Evolutionary conservation across 1,140 invertebrate genomes (phyloP).

Genomic region (Pemphigus obesinymphae): DNA sequence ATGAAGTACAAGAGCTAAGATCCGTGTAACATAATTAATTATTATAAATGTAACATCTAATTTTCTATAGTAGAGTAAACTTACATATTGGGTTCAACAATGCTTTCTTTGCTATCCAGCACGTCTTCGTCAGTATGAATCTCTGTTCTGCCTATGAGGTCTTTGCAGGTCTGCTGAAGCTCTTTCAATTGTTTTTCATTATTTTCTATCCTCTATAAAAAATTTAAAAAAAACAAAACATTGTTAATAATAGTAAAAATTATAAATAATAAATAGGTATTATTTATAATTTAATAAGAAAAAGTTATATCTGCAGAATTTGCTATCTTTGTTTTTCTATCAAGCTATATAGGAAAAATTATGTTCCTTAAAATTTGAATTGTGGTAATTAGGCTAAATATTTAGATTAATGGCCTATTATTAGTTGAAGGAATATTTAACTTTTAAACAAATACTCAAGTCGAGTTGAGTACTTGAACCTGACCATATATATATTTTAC

Average conservation of each 20-base stretch:
- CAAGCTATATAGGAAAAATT: too few species aligned
- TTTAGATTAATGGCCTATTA: too few species aligned
- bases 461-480: too few species aligned
- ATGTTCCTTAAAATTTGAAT: too few species aligned
- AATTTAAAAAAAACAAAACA: neutral
- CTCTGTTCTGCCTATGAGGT: slow-evolving; percentile 62
- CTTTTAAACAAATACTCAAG: too few species aligned
- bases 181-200: slow-evolving; percentile 73
- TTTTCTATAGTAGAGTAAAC: neutral
- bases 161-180: slow-evolving; percentile 72
- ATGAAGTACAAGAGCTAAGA: neutral
- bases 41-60: neutral
- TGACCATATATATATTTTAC: too few species aligned
- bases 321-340: too few species aligned
- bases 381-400: too few species aligned
- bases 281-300: too few species aligned
- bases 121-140: neutral
- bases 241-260: neutral
- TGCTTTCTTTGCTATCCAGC: neutral
- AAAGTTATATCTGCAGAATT: too few species aligned
- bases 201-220: slow-evolving; percentile 63
- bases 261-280: too few species aligned
- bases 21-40: neutral
- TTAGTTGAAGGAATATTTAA: too few species aligned
- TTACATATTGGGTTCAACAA: neutral